Evolutionary conservation across 2,797 vertebrate genomes (phyloP).

Genomic region (Spheniscus humboldti): DNA sequence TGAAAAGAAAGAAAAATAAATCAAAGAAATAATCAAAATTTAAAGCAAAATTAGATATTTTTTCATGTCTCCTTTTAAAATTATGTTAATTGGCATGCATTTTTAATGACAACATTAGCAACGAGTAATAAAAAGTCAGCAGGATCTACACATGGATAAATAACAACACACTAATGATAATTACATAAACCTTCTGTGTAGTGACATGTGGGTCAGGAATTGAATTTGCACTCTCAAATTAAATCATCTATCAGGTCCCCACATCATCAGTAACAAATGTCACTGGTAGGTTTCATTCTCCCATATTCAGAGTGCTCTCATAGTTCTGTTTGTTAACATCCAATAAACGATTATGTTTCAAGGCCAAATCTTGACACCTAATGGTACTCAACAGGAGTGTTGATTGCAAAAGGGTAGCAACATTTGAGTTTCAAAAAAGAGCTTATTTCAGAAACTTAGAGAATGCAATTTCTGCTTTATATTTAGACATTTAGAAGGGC

Average conservation of each 20-base stretch:
- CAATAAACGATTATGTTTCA: not conserved
- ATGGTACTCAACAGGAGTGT: not conserved
- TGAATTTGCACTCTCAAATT: constrained; percentile 33
- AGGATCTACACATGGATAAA: constrained; percentile 21
- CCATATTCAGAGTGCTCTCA: not conserved
- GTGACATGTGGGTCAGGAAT: constrained; percentile 38
- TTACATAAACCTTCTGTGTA: constrained; percentile 46
- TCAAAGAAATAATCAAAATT: not conserved
- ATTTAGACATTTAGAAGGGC: not conserved
- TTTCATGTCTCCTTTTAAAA: not conserved
- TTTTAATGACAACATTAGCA: constrained; percentile 48
- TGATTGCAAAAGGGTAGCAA: not conserved
- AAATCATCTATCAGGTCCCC: constrained; percentile 26
- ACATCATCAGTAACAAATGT: not conserved
- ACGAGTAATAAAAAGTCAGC: constrained; percentile 38
- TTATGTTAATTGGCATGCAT: constrained; percentile 28
- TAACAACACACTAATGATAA: constrained; percentile 35
- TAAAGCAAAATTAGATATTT: not conserved
- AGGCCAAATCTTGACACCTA: not conserved
- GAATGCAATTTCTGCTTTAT: not conserved
- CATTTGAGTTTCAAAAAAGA: not conserved
- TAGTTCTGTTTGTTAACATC: not conserved
- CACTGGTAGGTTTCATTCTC: not conserved
- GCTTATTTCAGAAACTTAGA: not conserved
- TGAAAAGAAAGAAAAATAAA: not conserved